Base-by-base conservation (phyloP, 2,888 invertebrate species). In the Diachrysia chrysitis region DNA sequence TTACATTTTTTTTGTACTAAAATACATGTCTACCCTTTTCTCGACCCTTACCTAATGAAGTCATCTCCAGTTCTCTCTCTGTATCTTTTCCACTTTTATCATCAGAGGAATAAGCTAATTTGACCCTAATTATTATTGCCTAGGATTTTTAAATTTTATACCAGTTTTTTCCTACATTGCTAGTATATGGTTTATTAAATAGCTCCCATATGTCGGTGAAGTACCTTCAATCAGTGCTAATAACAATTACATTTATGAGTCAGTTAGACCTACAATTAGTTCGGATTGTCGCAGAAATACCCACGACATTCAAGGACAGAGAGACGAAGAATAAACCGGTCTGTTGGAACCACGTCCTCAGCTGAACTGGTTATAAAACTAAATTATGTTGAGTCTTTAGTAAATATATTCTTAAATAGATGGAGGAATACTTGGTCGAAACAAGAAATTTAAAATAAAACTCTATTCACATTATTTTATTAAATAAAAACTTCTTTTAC, bases 241-340 rank as follows among this genome's bases (percentile, higher is more conserved):
- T 37, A 37, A 14, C 37, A 37, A 42, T 42, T 42, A 42, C n/a
- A 42, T 42, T 42, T n/a, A 42, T 42, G 42, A 42, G n/a, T 42
- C 42, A 42, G n/a, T 37, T 42, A 42, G 42, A 3, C n/a, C n/a
- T 42, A n/a, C 42, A 42, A 42, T 42, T 42, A n/a, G 42, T 42
- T 16, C 37, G 16, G 37, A 37, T 37, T 37, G 42, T 6, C 16
- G 42, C 5, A 42, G 32, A 32, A 32, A 32, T 32, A 42, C 42
- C 42, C n/a, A 42, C 42, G n/a, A 42, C 42, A n/a, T 3, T 5
- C n/a, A 42, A n/a, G n/a, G 42, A n/a, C 42, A 42, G 4, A 14
- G 42, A n/a, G n/a, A 42, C 42, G 42, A n/a, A n/a, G n/a, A 42
- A n/a, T 5, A 42, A 42, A 42, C 42, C 42, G 42, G 42, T 42